phyloP scores from a whole-genome alignment of 1,140 invertebrate species.

The Calosoma granatense region DNA sequence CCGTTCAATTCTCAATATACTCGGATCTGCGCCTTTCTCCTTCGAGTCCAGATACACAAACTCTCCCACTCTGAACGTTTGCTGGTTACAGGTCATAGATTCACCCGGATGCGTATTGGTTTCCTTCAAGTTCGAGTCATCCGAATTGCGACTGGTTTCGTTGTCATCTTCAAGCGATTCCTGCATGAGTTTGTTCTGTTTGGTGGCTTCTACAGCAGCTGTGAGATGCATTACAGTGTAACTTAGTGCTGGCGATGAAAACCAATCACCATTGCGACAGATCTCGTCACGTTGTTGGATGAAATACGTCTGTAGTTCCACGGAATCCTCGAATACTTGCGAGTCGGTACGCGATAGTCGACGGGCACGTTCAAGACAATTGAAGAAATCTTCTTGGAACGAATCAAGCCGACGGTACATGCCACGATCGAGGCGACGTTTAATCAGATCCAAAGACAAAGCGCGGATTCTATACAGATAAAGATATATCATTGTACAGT shows the following conservation, averaged over 20 bases:
- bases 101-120: slow-evolving; percentile 30
- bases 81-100: slow-evolving; percentile 56
- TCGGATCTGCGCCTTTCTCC: slow-evolving; percentile 64
- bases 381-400: slow-evolving; percentile 96
- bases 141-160: slow-evolving; percentile 37
- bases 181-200: slow-evolving; percentile 64
- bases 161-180: slow-evolving; percentile 69
- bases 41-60: slow-evolving; percentile 82
- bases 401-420: slow-evolving; percentile 85
- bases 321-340: slow-evolving; percentile 84
- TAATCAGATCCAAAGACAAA: slow-evolving; percentile 76
- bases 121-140: slow-evolving; percentile 31
- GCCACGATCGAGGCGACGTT: slow-evolving; percentile 72
- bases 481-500: neutral
- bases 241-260: slow-evolving; percentile 78
- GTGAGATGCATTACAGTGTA: slow-evolving; percentile 67
- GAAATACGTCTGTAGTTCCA: slow-evolving; percentile 89
- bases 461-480: slow-evolving; percentile 60
- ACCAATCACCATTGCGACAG: slow-evolving; percentile 64
- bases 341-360: slow-evolving; percentile 82
- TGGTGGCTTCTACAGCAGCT: slow-evolving; percentile 61
- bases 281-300: slow-evolving; percentile 66
- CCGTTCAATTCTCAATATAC: slow-evolving; percentile 81
- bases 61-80: slow-evolving; percentile 71
- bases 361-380: slow-evolving; percentile 82